A percentile compares a stretch with the other conserved stretches of the same genome.
These are phyloP conservation scores for Euwallacea fornicatus DNA, from an alignment of 1,140 invertebrate genomes.

Conservation along the genomic window DNA sequence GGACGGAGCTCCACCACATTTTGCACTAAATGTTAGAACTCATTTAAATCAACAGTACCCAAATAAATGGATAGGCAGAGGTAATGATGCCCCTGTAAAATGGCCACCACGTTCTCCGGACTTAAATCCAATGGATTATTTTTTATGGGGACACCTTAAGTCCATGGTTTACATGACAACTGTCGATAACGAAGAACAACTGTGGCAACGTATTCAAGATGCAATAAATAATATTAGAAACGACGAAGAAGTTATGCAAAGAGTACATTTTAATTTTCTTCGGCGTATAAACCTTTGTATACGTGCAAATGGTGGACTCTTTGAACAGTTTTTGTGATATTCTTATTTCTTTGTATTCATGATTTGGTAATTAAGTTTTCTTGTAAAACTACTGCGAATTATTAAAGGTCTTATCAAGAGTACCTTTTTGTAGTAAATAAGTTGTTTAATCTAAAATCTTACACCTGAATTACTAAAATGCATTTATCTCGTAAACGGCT, in stretches of 20 bases:
- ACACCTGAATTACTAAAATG: no score
- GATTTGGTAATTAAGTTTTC: neutral
- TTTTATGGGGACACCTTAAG: no score
- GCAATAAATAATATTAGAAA: neutral
- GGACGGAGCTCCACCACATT: neutral
- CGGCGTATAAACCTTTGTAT: neutral
- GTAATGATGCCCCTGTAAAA: neutral
- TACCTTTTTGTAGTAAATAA: conserved; percentile 4
- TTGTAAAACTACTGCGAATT: neutral
- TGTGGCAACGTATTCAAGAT: neutral
- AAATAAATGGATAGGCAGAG: no score
- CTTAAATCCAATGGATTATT: neutral
- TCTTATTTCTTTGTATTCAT: neutral
- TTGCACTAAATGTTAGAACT: neutral
- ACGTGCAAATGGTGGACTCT: neutral
- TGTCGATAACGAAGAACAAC: no score
- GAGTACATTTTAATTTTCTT: no score
- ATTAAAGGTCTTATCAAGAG: neutral
- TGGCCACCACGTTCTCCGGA: neutral
- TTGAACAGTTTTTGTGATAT: neutral
- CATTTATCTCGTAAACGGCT: no score
- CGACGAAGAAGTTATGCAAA: neutral
- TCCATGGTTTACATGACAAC: no score
- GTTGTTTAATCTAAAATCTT: neutral
- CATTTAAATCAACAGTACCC: neutral